phyloP scores from a whole-genome alignment of 2,797 vertebrate species.

The Danio tinwini region DNA sequence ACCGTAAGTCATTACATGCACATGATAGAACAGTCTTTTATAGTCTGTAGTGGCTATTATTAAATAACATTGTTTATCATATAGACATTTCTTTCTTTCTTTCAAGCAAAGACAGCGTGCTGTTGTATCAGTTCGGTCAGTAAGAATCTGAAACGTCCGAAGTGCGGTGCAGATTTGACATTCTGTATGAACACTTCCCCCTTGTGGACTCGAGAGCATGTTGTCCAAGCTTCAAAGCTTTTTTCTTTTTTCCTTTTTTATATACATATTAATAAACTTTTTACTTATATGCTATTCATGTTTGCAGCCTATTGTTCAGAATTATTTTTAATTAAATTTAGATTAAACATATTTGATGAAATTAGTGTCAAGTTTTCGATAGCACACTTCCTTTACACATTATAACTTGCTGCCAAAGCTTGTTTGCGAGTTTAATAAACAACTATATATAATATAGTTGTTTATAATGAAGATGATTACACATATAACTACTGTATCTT shows the following conservation, averaged over 20 bases:
- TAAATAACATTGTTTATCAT: background rate
- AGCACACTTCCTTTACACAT: background rate
- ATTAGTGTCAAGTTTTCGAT: background rate
- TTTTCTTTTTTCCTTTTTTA: background rate
- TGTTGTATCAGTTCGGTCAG: background rate
- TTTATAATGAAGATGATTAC: background rate
- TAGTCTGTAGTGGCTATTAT: background rate
- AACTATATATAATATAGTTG: too few relatives aligned
- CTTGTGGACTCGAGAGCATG: constrained; percentile 63
- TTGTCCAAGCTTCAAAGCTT: background rate
- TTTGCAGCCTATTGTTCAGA: background rate
- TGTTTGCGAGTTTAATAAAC: background rate
- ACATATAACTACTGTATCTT: background rate
- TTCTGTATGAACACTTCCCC: constrained; percentile 66
- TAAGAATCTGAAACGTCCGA: background rate
- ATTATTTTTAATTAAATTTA: background rate
- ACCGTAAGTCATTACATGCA: background rate
- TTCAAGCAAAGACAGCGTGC: background rate
- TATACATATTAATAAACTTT: too few relatives aligned
- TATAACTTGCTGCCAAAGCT: background rate
- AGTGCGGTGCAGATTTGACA: background rate
- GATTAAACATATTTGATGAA: background rate
- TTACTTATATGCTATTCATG: background rate
- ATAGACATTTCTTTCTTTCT: background rate
- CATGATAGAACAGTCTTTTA: background rate